Base-by-base conservation (phyloP, 2,113 vertebrate species). In the Pelecanus crispus region DNA sequence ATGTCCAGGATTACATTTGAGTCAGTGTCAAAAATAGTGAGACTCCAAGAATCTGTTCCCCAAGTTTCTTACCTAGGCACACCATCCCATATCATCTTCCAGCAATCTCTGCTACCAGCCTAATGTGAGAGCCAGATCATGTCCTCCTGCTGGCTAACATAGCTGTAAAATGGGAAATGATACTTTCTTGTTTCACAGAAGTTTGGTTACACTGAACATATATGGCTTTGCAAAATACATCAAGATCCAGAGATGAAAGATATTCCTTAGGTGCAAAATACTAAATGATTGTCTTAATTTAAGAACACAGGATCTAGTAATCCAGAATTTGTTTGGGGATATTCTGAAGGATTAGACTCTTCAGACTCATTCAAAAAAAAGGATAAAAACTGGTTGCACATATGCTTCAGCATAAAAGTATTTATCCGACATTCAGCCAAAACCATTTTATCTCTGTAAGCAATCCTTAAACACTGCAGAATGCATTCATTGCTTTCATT, bases 361-460 rank as follows among this genome's bases (percentile, higher is more conserved):
- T 91, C 67, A 79, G 40, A 94, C 42, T 81, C 36, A 77, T 87
- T 95, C 0, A 45, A 42, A 74, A 53, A 53, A 73, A 63, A 15
- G 9, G 4, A 79, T 25, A 70, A 88, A 94, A 97, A 75, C 19
- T 87, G 34, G 13, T 82, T 83, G 58, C n/a, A 55, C 84, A 63
- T 94, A 95, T 67, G 85, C 67, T 95, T 96, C 96, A 96, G 74
- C 94, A 94, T 81, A 78, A 17, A 97, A 96, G 74, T 88, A 97
- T 96, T 97, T 95, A 87, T 90, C 91, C 91, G 91, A 95, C 79
- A 81, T 25, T 7, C 55, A 86, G 93, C 89, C 97, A 97, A 97
- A 97, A 82, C 93, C 89, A 95, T 93, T 97, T 95, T 97, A 95
- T 97, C 94, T 97, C 91, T 94, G 94, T 95, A 95, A 95, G 95